These are phyloP conservation scores for Acromyrmex charruanus DNA, from an alignment of 1,140 invertebrate species.

Conservation along the genomic window DNA sequence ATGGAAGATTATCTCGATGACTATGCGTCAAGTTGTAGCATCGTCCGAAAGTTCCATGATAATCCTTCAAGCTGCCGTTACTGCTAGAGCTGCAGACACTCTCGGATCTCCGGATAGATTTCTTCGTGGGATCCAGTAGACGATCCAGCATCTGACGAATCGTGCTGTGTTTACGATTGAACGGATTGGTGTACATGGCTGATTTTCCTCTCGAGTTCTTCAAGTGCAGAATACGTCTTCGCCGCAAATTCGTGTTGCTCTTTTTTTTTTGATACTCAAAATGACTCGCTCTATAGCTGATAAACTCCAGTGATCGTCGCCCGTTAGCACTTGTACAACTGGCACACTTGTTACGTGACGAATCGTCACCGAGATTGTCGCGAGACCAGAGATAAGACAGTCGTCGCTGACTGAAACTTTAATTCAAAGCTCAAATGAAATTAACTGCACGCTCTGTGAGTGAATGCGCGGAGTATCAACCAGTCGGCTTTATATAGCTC, in stretches of 20 bases:
- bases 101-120: slow-evolving; percentile 81
- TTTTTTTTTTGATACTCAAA: neutral
- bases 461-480: slow-evolving; percentile 10
- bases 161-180: slow-evolving; percentile 91
- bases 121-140: slow-evolving; percentile 85
- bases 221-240: neutral
- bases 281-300: neutral
- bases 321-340: slow-evolving; percentile 38
- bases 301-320: neutral
- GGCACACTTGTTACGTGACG: slow-evolving; percentile 21
- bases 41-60: slow-evolving; percentile 75
- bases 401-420: neutral
- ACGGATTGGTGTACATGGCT: slow-evolving; percentile 91
- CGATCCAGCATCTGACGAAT: slow-evolving; percentile 90
- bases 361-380: neutral
- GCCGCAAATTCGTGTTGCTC: neutral
- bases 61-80: slow-evolving; percentile 78
- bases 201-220: neutral
- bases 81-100: slow-evolving; percentile 83
- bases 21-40: slow-evolving; percentile 52
- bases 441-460: slow-evolving; percentile 30
- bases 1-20: slow-evolving; percentile 78
- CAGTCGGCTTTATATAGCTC: slow-evolving; percentile 60
- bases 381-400: neutral
- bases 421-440: neutral